Base-by-base conservation (phyloP, 2,888 invertebrate species). In the Stictocephala bisonia region DNA sequence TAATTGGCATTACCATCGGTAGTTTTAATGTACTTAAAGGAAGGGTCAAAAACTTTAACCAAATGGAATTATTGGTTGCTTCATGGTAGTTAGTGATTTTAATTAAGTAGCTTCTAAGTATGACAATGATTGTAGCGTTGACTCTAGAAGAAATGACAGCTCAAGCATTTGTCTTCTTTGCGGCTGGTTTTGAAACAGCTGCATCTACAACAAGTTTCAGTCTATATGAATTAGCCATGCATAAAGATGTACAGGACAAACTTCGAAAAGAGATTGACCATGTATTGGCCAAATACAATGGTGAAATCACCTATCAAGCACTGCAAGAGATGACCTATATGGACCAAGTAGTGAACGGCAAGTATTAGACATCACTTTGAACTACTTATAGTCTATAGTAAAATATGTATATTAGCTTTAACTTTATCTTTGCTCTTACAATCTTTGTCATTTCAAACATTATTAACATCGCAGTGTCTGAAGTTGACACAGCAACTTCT, bases 171-270 rank as follows among this genome's bases (percentile, higher is more conserved):
- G 84, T 86, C 0, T 87, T 88, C 77, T 87, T 86, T 76, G 75
- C 85, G 0, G 88, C 87, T 24, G 87, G 87, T 1, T 86, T 85
- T 76, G 87, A 87, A 78, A 87, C 87, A 0, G 86, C 87, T 0
- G 87, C 88, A 0, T 86, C 88, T 0, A 87, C 88, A 0, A 83
- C 89, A 53, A 86, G 87, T 22, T 88, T 88, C 79, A 82, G 87
- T 6, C 83, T 89, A 40, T 85, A 88, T 79, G 87, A 88, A 81
- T 80, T 90, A 60, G 87, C 88, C 0, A 83, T 86, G 0, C 82
- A 88, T 75, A 86, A 84, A 2, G 82, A 85, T 2, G 79, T 86
- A 7, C 88, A 88, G 74, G 81, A 84, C 0, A 85, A 82, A 78
- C 76, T 89, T 80, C 82, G 86, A 4, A 66, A 79, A 0, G 89